phyloP scores from a whole-genome alignment of 2,797 vertebrate species.

The Triplophysa yarkandensis region DNA sequence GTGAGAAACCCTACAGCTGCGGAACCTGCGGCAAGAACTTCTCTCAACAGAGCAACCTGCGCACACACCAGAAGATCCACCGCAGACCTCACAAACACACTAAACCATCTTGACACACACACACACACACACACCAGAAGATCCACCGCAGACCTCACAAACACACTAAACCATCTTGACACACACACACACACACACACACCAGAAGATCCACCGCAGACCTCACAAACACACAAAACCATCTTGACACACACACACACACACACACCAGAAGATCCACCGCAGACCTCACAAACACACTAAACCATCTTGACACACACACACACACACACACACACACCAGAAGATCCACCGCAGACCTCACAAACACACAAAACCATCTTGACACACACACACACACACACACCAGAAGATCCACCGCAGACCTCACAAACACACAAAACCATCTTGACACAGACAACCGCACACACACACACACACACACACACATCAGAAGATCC shows the following conservation, averaged over 20 bases:
- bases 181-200: slow-evolving; percentile 70
- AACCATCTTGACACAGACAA: too few species aligned
- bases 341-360: slow-evolving; percentile 74
- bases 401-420: too few species aligned
- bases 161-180: too few species aligned
- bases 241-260: neutral
- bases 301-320: slow-evolving; percentile 34
- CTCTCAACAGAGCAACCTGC: slow-evolving; percentile 81
- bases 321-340: slow-evolving; percentile 61
- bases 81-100: slow-evolving; percentile 55
- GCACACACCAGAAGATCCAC: slow-evolving; percentile 79
- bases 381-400: neutral
- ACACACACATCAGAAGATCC: too few species aligned
- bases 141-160: too few species aligned
- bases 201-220: slow-evolving; percentile 76
- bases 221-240: slow-evolving; percentile 9
- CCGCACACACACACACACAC: too few species aligned
- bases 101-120: slow-evolving; percentile 8
- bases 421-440: too few species aligned
- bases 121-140: too few species aligned
- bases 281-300: slow-evolving; percentile 73
- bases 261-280: too few species aligned
- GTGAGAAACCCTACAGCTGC: slow-evolving; percentile 79
- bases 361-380: neutral
- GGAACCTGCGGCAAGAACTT: slow-evolving; percentile 72